A percentile compares a stretch with the other conserved stretches of the same genome.
These are phyloP conservation scores for Lasiurus borealis DNA, from an alignment of 2,113 vertebrate species.

Conservation along the genomic window DNA sequence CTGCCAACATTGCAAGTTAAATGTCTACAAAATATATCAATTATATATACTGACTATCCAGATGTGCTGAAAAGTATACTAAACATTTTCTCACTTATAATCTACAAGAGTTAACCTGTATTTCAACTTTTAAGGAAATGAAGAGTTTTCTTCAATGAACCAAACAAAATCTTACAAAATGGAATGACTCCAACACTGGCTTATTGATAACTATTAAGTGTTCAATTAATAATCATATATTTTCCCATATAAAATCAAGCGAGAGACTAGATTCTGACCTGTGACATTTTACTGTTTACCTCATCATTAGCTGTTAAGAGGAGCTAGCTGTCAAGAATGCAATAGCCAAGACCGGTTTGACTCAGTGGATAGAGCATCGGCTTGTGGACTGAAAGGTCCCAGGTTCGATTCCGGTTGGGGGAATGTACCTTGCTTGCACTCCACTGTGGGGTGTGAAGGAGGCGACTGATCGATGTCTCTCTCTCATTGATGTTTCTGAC, in stretches of 20 bases:
- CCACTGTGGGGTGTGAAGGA: no score
- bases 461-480: no score
- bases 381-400: no score
- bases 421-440: no score
- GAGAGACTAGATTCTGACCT: neutral
- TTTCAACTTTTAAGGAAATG: neutral
- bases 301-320: neutral
- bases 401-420: no score
- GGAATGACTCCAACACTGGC: neutral
- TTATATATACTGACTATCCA: neutral
- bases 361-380: no score
- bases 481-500: no score
- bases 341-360: no score
- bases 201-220: neutral
- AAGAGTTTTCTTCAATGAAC: neutral
- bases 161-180: neutral
- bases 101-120: neutral
- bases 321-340: neutral
- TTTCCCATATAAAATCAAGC: neutral
- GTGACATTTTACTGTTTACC: neutral
- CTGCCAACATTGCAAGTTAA: constrained; percentile 21
- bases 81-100: neutral
- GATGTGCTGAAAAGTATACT: neutral
- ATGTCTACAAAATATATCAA: neutral
- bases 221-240: neutral